Percentiles rank a stretch among this genome's conserved stretches.
Conservation (phyloP, 1,140 invertebrate genomes). For the Babylonia areolata region DNA sequence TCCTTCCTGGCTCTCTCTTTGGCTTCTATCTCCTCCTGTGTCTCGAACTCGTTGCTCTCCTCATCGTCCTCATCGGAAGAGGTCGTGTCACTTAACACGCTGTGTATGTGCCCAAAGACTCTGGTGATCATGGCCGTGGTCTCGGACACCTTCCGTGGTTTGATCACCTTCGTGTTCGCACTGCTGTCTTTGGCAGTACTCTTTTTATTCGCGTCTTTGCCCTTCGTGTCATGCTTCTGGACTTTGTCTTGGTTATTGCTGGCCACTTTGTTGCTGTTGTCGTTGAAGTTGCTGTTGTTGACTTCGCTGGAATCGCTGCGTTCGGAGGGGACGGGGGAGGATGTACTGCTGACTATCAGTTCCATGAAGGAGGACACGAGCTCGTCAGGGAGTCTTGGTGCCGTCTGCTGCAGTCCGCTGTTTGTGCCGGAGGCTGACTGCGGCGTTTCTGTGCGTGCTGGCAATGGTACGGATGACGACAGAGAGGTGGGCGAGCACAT, state of each 20-base stretch:
- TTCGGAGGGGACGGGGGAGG: not conserved
- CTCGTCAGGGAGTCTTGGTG: not conserved
- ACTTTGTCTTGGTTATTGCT: not conserved
- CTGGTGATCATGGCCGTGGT: not conserved
- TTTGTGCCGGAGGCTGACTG: not conserved
- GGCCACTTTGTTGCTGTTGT: not conserved
- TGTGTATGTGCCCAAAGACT: not conserved
- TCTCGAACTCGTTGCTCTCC: not conserved
- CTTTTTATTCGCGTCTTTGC: no score
- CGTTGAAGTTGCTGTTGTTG: not conserved
- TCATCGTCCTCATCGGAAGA: not conserved
- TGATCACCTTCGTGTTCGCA: not conserved
- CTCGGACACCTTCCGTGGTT: no score
- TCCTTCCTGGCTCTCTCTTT: not conserved
- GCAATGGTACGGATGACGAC: not conserved
- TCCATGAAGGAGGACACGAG: not conserved
- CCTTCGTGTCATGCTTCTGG: not conserved
- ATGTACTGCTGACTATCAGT: not conserved
- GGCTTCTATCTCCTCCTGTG: not conserved
- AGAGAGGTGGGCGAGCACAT: not conserved
- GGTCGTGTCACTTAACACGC: not conserved
- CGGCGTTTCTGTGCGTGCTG: not conserved
- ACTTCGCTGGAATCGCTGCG: not conserved
- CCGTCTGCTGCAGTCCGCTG: not conserved
- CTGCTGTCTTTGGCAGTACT: not conserved